Base-by-base conservation (phyloP, 2,113 vertebrate genomes). In the Ceuthmochares aereus region DNA sequence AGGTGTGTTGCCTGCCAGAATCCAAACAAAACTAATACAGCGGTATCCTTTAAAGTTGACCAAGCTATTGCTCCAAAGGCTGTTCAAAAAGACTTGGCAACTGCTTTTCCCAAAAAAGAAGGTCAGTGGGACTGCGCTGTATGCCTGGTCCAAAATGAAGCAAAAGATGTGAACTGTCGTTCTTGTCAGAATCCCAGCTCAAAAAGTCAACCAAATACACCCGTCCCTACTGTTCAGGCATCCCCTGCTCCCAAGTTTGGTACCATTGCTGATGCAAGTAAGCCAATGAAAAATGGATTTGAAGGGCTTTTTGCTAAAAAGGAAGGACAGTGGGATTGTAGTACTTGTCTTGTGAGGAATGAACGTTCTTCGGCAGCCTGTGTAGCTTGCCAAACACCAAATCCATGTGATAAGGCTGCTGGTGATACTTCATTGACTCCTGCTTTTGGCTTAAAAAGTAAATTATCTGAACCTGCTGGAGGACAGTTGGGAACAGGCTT, bases 301-400 rank as follows among this genome's bases (percentile, higher is more conserved):
- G 98, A 96, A 89, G 97, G 96, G 29, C 97, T 97, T 87, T 99
- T 99, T 97, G 4, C 79, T 42, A 98, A 97, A 94, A 99, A 98
- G 60, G 98, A 98, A 80, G 98, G 98, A 21, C 95, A 99, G 43
- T 99, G 99, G 99, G 98, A 99, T 55, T 99, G 99, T 94, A 95
- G 69, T 68, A 69, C 32, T 56, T 99, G 99, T 84, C 26, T 98
- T 14, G 95, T 98, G 76, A 98, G 97, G 93, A 99, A 99, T 77
- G 91, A 98, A 40, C 87, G 64, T 25, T 97, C 98, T 84, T 97
- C 97, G 30, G 89, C 26, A 90, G 97, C 74, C 36, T 99, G 99
- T 16, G 6, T 97, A 36, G 92, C 98, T 83, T 99, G 99, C 93
- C 60, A 93, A 72, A 34, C 93, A 7, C 96, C 97, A 58, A 99